phyloP scores from a whole-genome alignment of 2,888 invertebrate genomes.

The Pristionchus fissidentatus region DNA sequence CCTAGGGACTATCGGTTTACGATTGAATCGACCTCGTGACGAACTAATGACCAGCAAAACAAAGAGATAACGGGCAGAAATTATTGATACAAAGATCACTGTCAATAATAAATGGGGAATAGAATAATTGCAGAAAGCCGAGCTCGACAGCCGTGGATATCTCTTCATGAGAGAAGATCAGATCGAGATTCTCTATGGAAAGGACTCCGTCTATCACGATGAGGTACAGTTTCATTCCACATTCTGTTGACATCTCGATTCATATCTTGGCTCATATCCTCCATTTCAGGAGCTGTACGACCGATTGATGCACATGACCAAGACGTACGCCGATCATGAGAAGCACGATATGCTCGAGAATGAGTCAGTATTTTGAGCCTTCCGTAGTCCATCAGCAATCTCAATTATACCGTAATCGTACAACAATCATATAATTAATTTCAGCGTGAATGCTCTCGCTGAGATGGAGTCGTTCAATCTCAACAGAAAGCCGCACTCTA shows the following conservation, averaged over 20 bases:
- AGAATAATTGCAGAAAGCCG: slow-evolving; percentile 52
- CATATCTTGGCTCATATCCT: too few relatives aligned
- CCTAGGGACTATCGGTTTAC: not conserved
- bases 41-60: not conserved
- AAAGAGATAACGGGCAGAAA: too few relatives aligned
- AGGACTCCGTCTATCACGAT: slow-evolving; percentile 66
- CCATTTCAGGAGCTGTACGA: slow-evolving; percentile 15
- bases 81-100: not conserved
- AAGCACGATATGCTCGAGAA: slow-evolving; percentile 59
- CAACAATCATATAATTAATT: not conserved
- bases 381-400: not conserved
- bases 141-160: slow-evolving; percentile 69
- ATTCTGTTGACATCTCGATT: not conserved
- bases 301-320: slow-evolving; percentile 56
- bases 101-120: not conserved
- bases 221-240: not conserved
- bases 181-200: slow-evolving; percentile 69
- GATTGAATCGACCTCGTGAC: not conserved
- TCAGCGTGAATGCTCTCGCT: slow-evolving; percentile 64
- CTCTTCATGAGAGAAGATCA: slow-evolving; percentile 65
- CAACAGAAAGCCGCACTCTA: slow-evolving; percentile 48
- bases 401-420: not conserved
- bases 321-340: slow-evolving; percentile 56
- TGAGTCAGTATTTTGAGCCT: slow-evolving; percentile 55
- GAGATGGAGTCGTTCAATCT: slow-evolving; percentile 60